Percentiles rank a stretch among this genome's conserved stretches.
These are phyloP conservation scores for Drosophila aff. DNA, from an alignment of 1,140 invertebrate genomes.

Conservation along the genomic window DNA sequence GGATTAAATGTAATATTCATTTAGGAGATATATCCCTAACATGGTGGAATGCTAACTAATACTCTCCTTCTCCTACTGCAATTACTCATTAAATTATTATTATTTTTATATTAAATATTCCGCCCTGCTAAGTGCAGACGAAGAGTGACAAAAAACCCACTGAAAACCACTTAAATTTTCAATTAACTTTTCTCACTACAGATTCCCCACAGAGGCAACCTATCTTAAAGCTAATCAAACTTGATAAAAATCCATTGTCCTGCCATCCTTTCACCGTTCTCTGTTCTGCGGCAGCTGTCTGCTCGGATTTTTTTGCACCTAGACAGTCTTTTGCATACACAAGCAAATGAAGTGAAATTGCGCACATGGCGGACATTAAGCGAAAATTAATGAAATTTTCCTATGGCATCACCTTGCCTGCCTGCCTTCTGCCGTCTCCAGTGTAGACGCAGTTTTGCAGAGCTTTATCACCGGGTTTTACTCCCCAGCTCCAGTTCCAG, in stretches of 20 bases:
- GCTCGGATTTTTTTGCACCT: neutral
- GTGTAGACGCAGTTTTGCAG: slow-evolving; percentile 19
- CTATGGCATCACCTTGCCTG: slow-evolving; percentile 26
- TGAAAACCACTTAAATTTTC: slow-evolving; percentile 10
- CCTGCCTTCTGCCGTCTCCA: slow-evolving; percentile 12
- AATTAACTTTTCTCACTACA: slow-evolving; percentile 4
- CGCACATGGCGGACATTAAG: slow-evolving; percentile 79
- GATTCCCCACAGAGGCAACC: neutral
- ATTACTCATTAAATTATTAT: neutral
- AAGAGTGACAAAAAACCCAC: neutral
- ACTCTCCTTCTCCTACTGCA: neutral
- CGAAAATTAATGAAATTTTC: slow-evolving; percentile 80
- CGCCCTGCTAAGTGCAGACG: neutral
- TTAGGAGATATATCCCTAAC: neutral
- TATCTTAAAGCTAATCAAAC: slow-evolving; percentile 39
- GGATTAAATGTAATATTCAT: neutral
- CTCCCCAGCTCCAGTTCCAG: slow-evolving; percentile 9
- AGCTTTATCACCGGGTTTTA: slow-evolving; percentile 42
- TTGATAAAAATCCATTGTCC: slow-evolving; percentile 23
- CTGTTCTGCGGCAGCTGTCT: slow-evolving; percentile 7
- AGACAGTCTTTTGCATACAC: slow-evolving; percentile 50
- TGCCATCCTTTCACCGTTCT: neutral
- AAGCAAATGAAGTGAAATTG: slow-evolving; percentile 65
- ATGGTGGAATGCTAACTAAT: too few relatives aligned
- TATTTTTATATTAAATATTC: too few relatives aligned